Base-by-base conservation (phyloP, 2,797 vertebrate species). In the Ciconia nigra region DNA sequence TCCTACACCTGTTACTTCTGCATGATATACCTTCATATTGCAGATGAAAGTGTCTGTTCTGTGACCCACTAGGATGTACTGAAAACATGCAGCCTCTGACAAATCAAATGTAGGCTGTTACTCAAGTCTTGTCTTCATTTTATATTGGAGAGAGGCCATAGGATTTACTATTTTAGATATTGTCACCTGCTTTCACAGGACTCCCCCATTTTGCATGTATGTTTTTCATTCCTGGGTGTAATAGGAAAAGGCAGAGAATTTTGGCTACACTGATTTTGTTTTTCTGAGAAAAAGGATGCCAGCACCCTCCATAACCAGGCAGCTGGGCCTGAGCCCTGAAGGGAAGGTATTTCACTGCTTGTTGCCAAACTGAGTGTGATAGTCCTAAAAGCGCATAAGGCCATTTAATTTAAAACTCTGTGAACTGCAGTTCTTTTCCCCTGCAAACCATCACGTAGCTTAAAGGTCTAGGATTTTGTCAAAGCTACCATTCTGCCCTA, bases 281-380 rank as follows among this genome's bases (percentile, higher is more conserved):
- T 91, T 88, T 81, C 52, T 91, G 86, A 96, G 86, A 91, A 94
- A 94, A 95, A 95, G 20, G 47, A 5, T 58, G n/a, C 28, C 33
- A 37, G 28, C 13, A 39, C n/a, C 49, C 37, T 74, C 58, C 90
- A 76, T 57, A 58, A 66, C 58, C 93, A 90, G 71, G 61, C 87
- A 96, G 54, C 24, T 91, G 61, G n/a, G 22, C 31, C 59, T 58
- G 83, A 87, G 59, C 80, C 59, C 71, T 24, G 26, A 91, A 73
- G 16, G 28, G 62, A 76, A 10, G 9, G 1, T 59, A 28, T 88
- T 82, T 83, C 57, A 57, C 25, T 63, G 33, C 42, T 41, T 61
- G 20, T 29, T 89, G 72, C 31, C 69, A 71, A 67, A 83, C 25
- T 57, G n/a, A 42, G 17, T 29, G 51, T 67, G 57, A n/a, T 86